Conservation (phyloP, 2,113 vertebrate genomes). For the Sylvia atricapilla region DNA sequence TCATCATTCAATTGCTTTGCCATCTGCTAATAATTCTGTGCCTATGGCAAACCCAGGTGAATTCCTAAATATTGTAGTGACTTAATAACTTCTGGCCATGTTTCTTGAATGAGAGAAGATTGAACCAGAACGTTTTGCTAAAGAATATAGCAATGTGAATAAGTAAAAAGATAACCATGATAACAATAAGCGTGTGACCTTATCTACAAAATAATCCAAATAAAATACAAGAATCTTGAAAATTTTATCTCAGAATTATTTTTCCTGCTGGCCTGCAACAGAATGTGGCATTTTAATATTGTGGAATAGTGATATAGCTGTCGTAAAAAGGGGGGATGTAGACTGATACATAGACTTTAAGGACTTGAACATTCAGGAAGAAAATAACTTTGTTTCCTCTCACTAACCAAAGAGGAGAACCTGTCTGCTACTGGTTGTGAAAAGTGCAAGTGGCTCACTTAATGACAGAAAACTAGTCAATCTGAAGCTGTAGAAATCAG, state of each 20-base stretch:
- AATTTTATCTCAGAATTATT: not conserved
- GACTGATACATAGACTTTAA: not conserved
- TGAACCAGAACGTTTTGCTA: not conserved
- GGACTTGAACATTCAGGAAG: not conserved
- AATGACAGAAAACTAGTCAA: not conserved
- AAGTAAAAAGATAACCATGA: not conserved
- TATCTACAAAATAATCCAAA: not conserved
- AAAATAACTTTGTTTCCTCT: not conserved
- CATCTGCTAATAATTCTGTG: not conserved
- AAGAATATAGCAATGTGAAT: not conserved
- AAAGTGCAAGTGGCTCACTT: not conserved
- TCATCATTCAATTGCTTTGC: conserved; percentile 10
- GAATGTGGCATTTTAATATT: not conserved
- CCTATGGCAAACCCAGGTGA: conserved; percentile 3
- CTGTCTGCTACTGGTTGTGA: not conserved
- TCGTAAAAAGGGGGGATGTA: not conserved
- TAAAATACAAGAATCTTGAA: not conserved
- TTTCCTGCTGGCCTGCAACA: not conserved
- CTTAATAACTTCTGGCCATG: not conserved
- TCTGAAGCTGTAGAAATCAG: not conserved
- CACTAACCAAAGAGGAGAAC: not conserved
- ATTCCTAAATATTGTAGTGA: not conserved
- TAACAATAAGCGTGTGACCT: not conserved
- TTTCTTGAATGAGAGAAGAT: not conserved
- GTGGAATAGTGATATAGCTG: not conserved